Evolutionary conservation across 2,797 vertebrate species (phyloP), one percentile per base, ranked within the genome.

Genomic region (Pangasius sanitwongsei): DNA sequence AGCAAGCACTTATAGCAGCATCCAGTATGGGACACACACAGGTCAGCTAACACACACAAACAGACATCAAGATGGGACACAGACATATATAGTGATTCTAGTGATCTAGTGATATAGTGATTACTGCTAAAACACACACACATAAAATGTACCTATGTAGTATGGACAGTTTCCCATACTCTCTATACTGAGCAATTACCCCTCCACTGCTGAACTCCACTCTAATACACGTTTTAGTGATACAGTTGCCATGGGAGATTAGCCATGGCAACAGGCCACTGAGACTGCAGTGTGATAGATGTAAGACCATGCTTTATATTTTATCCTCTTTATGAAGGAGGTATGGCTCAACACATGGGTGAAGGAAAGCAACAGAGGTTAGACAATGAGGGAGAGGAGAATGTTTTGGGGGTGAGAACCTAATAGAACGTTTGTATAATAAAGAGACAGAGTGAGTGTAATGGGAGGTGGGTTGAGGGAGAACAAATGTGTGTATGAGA

Each of bases 11-110:
- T 90, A 98, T 97, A 0, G 99, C 97, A 0, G 97, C 98, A 7
- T 96, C 97, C 93, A 99, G 98, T 94, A 99, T 99, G 98, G 99
- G 99, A 87, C 99, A 99, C 80, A 89, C 91, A 48, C 91, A 91
- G 80, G 91, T 92, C 57, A 89, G 89, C 65, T 48, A 61, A 83
- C 70, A 83, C 12, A 88, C 23, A 50, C 15, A 50, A 4, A 61
- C 48, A 74, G 77, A 63, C 78, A 88, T 70, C 41, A 93, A 94
- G 93, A 88, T 93, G 53, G 7, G 12, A 37, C 57, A 63, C 57
- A n/a, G n/a, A 77, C 67, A 57, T 81, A 5, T n/a, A n/a, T n/a
- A n/a, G n/a, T n/a, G n/a, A n/a, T n/a, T n/a, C n/a, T n/a, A n/a
- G n/a, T n/a, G n/a, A n/a, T n/a, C n/a, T n/a, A n/a, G n/a, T 34